These are phyloP conservation scores for Hippocampus comes DNA, from an alignment of 2,113 vertebrate genomes.

Conservation along the genomic window DNA sequence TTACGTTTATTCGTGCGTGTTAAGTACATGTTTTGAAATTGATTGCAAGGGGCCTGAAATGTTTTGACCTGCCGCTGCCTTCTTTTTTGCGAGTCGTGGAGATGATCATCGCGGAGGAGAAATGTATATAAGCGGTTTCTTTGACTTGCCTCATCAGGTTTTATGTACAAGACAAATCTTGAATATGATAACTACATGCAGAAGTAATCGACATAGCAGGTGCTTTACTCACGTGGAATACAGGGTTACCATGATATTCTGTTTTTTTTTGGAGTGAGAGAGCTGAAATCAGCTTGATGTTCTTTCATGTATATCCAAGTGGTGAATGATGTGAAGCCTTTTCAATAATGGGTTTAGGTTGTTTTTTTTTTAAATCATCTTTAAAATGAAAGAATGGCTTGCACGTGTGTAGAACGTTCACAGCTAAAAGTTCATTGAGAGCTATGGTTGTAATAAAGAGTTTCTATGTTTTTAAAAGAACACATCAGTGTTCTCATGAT, in stretches of 20 bases:
- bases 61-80: constrained; percentile 28
- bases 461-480: constrained; percentile 68
- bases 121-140: constrained; percentile 17
- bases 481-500: constrained; percentile 4
- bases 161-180: constrained; percentile 29
- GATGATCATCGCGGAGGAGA: constrained; percentile 10
- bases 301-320: constrained; percentile 43
- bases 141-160: constrained; percentile 43
- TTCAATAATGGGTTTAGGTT: constrained; percentile 30
- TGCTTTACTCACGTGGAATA: constrained; percentile 41
- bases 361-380: constrained; percentile 50
- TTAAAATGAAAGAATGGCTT: constrained; percentile 46
- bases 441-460: constrained; percentile 63
- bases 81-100: constrained; percentile 14
- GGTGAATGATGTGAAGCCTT: constrained; percentile 56
- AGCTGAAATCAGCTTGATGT: constrained; percentile 37
- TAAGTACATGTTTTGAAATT: constrained; percentile 23
- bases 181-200: constrained; percentile 18
- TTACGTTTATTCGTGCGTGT: constrained; percentile 23
- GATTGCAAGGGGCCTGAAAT: constrained; percentile 16
- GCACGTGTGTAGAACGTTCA: constrained; percentile 40
- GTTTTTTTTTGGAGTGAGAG: constrained; percentile 33
- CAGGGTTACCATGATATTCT: constrained; percentile 56
- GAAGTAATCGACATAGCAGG: constrained; percentile 27
- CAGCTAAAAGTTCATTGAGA: constrained; percentile 30